These are phyloP conservation scores for Philopedon plagiatum DNA, from an alignment of 2,888 invertebrate genomes.

Conservation along the genomic window DNA sequence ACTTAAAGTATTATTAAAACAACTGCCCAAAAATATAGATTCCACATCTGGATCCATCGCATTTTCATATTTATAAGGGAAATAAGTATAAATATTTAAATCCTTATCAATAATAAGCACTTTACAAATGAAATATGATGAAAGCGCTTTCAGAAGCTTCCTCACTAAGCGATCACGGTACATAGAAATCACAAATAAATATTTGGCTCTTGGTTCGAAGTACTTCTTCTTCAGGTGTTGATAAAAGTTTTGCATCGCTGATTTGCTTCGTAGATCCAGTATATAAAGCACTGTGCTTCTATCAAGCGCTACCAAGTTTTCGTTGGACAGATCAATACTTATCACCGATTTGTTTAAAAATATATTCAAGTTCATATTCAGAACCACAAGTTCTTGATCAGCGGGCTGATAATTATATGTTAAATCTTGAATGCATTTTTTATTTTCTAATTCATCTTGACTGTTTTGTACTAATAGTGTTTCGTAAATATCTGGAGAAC, in stretches of 20 bases:
- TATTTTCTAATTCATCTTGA: not conserved
- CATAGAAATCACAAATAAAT: not conserved
- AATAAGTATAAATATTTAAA: conserved; percentile 16
- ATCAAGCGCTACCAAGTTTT: not conserved
- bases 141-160: not conserved
- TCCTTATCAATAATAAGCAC: conserved; percentile 1
- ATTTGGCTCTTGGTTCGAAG: conserved; percentile 18
- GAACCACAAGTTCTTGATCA: not conserved
- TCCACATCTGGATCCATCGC: not conserved
- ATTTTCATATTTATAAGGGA: conserved; percentile 32
- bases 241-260: not conserved
- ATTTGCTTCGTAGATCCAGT: not conserved
- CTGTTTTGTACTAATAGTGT: not conserved
- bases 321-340: not conserved
- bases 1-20: not conserved
- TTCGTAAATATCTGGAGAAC: not conserved
- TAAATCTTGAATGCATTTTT: conserved; percentile 10
- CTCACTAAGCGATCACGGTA: not conserved
- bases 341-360: conserved; percentile 1
- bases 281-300: not conserved
- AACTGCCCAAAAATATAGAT: not conserved
- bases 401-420: not conserved
- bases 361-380: conserved; percentile 10
- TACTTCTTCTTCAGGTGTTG: not conserved
- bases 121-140: conserved; percentile 7